These are phyloP conservation scores for Carapus acus DNA, from an alignment of 2,797 vertebrate genomes.

Conservation along the genomic window DNA sequence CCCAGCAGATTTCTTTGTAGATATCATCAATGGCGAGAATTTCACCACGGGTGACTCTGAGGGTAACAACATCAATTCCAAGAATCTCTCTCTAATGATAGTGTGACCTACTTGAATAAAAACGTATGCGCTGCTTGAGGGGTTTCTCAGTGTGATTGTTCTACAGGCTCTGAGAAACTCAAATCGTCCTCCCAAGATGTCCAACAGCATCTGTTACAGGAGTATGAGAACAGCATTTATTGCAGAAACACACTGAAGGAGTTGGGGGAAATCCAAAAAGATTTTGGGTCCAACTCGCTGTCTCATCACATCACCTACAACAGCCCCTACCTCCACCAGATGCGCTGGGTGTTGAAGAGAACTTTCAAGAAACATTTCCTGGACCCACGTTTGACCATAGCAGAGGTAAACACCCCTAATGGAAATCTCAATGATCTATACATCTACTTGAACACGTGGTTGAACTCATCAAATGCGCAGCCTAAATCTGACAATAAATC, in stretches of 20 bases:
- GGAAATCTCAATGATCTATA: no score
- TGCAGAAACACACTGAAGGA: slow-evolving; percentile 68
- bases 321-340: slow-evolving; percentile 84
- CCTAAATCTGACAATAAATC: no score
- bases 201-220: slow-evolving; percentile 73
- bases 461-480: no score
- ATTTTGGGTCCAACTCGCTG: slow-evolving; percentile 34
- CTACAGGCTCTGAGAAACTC: slow-evolving; percentile 56
- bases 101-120: no score
- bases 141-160: no score
- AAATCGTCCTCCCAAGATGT: slow-evolving; percentile 55
- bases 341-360: slow-evolving; percentile 83
- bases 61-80: slow-evolving; percentile 44
- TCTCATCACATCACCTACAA: slow-evolving; percentile 73
- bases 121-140: no score
- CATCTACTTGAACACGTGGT: no score
- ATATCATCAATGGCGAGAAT: slow-evolving; percentile 85
- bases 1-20: slow-evolving; percentile 92
- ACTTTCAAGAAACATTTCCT: slow-evolving; percentile 82
- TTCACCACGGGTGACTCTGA: slow-evolving; percentile 39
- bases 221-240: slow-evolving; percentile 74
- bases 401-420: slow-evolving; percentile 76
- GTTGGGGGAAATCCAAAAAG: slow-evolving; percentile 67
- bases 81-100: neutral
- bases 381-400: slow-evolving; percentile 86